Evolutionary conservation across 1,140 invertebrate genomes (phyloP).

Genomic region (Elymnias hypermnestra): DNA sequence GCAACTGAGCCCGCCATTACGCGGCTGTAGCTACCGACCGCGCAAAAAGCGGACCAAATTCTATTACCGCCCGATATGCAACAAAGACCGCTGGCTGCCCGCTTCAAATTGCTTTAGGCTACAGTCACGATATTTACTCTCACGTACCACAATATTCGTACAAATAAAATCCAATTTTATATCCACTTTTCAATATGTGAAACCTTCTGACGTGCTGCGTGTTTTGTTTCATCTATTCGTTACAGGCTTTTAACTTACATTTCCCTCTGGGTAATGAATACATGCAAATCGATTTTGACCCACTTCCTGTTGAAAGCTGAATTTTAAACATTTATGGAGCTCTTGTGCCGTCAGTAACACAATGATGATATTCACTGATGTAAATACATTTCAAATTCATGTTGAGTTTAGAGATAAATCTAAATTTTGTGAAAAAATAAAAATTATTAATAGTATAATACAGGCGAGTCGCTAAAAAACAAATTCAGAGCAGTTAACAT

Average conservation of each 20-base stretch:
- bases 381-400: too few relatives aligned
- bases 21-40: constrained; percentile 48
- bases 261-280: background rate
- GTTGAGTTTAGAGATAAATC: too few relatives aligned
- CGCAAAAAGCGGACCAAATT: constrained; percentile 73
- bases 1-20: constrained; percentile 63
- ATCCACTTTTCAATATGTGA: constrained; percentile 36
- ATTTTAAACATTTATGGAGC: too few relatives aligned
- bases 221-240: constrained; percentile 9
- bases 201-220: constrained; percentile 15
- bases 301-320: background rate
- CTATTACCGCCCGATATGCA: constrained; percentile 72
- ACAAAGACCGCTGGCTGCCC: constrained; percentile 69
- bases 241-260: background rate
- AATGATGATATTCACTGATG: too few relatives aligned
- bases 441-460: too few relatives aligned
- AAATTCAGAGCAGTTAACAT: too few relatives aligned
- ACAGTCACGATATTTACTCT: constrained; percentile 67
- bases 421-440: too few relatives aligned
- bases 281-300: constrained; percentile 1
- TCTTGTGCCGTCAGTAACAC: too few relatives aligned
- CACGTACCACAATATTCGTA: constrained; percentile 54
- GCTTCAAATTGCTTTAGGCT: constrained; percentile 72
- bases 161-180: constrained; percentile 62
- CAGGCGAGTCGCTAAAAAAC: too few relatives aligned